These are phyloP conservation scores for Drosophila pseudoobscura DNA, from an alignment of 1,140 invertebrate species.

Conservation along the genomic window DNA sequence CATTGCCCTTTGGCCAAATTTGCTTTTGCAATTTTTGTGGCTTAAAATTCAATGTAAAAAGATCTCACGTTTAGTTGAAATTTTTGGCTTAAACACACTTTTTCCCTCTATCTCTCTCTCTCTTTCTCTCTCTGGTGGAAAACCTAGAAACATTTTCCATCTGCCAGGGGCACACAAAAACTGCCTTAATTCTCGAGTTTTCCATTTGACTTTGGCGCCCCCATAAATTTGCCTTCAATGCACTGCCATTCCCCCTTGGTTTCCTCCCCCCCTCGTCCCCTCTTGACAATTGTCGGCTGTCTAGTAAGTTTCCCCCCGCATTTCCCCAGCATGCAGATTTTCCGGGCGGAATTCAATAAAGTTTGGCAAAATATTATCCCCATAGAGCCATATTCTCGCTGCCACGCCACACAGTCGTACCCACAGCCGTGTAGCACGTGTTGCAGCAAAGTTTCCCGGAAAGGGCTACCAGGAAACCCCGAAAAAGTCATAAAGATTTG, in stretches of 20 bases:
- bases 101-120: too few species aligned
- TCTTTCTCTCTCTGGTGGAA: neutral
- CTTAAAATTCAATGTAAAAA: neutral
- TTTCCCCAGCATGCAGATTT: slow-evolving; percentile 59
- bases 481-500: slow-evolving; percentile 77
- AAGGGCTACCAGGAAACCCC: slow-evolving; percentile 28
- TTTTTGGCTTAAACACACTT: neutral
- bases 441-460: slow-evolving; percentile 59
- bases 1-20: slow-evolving; percentile 13
- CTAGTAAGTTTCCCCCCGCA: slow-evolving; percentile 48
- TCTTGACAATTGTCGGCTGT: slow-evolving; percentile 50
- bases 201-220: slow-evolving; percentile 67
- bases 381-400: slow-evolving; percentile 49
- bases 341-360: slow-evolving; percentile 74
- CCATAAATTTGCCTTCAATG: slow-evolving; percentile 74
- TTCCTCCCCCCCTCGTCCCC: neutral
- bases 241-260: slow-evolving; percentile 37
- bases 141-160: slow-evolving; percentile 24
- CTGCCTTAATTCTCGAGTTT: slow-evolving; percentile 68
- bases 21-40: slow-evolving; percentile 14
- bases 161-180: slow-evolving; percentile 13
- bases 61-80: neutral
- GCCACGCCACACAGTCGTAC: slow-evolving; percentile 10
- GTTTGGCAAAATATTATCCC: slow-evolving; percentile 78
- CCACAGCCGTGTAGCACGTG: slow-evolving; percentile 55